Percentiles rank a stretch among this genome's conserved stretches.
phyloP scores from a whole-genome alignment of 2,888 invertebrate genomes.

The Cerastis leucographa region DNA sequence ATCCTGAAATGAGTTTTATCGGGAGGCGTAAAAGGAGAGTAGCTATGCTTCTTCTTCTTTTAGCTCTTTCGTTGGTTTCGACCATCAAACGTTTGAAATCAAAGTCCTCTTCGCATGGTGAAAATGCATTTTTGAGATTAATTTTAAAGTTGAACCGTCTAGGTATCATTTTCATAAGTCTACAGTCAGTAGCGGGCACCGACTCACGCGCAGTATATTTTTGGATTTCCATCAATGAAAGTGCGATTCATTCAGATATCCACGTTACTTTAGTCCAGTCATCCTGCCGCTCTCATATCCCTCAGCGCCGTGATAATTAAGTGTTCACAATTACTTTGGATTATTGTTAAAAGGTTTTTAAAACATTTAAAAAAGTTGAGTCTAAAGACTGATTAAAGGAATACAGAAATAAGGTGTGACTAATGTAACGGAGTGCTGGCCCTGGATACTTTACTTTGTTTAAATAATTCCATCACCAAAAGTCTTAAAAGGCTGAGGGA shows the following conservation, averaged over 20 bases:
- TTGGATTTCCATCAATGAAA: slow-evolving; percentile 86
- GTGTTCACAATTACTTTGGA: slow-evolving; percentile 26
- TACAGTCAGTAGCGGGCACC: slow-evolving; percentile 72
- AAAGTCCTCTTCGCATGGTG: not conserved
- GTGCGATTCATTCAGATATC: slow-evolving; percentile 82
- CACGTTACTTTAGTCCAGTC: slow-evolving; percentile 71
- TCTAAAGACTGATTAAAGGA: not conserved
- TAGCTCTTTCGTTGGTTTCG: no score
- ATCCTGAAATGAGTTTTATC: no score
- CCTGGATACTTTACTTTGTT: not conserved
- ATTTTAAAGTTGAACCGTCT: slow-evolving; percentile 41
- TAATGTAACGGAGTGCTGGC: not conserved
- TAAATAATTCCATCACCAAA: not conserved
- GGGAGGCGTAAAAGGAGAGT: no score
- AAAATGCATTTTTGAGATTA: not conserved
- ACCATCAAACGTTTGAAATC: no score
- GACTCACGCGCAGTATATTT: slow-evolving; percentile 81
- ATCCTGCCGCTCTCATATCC: slow-evolving; percentile 49
- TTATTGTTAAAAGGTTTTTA: slow-evolving; percentile 22
- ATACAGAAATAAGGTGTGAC: slow-evolving; percentile 4
- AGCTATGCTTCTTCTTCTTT: no score
- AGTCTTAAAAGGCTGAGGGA: no score
- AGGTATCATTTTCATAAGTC: slow-evolving; percentile 61
- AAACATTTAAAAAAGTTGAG: slow-evolving; percentile 8
- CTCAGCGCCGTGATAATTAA: slow-evolving; percentile 43